Evolutionary conservation across 2,888 invertebrate genomes (phyloP).

Genomic region (Lymantria monacha): DNA sequence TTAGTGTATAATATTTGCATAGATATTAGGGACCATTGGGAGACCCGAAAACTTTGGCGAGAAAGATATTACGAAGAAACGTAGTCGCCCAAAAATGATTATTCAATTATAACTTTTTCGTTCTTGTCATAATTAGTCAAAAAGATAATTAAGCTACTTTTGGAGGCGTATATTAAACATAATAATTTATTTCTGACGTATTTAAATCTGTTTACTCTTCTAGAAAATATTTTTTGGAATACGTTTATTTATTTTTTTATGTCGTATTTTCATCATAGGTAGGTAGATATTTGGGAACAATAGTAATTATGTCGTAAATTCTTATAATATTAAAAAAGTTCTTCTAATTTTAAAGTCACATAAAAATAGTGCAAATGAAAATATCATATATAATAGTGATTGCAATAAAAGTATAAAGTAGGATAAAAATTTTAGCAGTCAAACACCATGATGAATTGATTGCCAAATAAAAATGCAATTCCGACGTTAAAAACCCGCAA

Average conservation of each 20-base stretch:
- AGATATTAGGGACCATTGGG: slow-evolving; percentile 34
- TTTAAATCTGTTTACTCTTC: not conserved
- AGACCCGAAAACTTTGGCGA: slow-evolving; percentile 17
- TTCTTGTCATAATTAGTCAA: slow-evolving; percentile 35
- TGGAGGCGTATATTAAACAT: slow-evolving; percentile 6
- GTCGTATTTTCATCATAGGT: no score
- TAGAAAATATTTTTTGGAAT: no score
- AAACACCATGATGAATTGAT: slow-evolving; percentile 15
- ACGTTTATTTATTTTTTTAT: no score
- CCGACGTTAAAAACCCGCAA: slow-evolving; percentile 37
- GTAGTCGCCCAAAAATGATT: slow-evolving; percentile 26
- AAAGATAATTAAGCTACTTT: slow-evolving; percentile 33
- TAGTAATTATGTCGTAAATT: no score
- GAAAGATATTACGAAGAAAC: slow-evolving; percentile 23
- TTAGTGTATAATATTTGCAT: slow-evolving; percentile 44
- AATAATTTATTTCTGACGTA: not conserved
- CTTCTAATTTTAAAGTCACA: no score
- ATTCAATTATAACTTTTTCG: slow-evolving; percentile 39
- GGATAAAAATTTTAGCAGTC: not conserved
- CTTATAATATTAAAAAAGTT: no score
- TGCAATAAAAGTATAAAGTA: no score
- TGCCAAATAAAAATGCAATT: slow-evolving; percentile 19
- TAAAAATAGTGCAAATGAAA: no score
- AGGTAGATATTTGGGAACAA: no score
- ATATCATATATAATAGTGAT: no score